Percentiles rank a stretch among this genome's conserved stretches.
Evolutionary conservation across 2,797 vertebrate species (phyloP).

Genomic region (Passerculus sandwichensis): DNA sequence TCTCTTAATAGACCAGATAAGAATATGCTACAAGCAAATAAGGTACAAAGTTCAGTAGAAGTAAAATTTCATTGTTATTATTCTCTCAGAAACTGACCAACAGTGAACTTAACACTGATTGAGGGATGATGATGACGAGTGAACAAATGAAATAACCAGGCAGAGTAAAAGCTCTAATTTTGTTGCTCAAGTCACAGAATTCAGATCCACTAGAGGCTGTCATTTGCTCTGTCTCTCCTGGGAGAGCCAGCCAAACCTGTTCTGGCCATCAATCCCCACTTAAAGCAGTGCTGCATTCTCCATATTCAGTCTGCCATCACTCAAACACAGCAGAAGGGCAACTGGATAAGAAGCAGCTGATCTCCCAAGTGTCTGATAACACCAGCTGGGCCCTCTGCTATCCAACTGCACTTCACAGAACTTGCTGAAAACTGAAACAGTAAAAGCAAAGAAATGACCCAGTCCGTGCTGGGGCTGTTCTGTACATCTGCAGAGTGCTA

Average conservation of each 20-base stretch:
- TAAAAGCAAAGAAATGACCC: background rate
- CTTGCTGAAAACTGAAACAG: background rate
- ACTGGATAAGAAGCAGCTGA: background rate
- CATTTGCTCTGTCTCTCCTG: background rate
- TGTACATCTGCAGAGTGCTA: background rate
- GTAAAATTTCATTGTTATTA: background rate
- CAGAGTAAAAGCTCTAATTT: background rate
- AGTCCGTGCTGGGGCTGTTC: background rate
- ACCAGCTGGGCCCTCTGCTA: background rate
- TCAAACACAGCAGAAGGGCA: background rate
- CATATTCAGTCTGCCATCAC: background rate
- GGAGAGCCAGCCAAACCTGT: background rate
- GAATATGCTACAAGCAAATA: background rate
- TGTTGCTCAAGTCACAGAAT: background rate
- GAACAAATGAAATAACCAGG: background rate
- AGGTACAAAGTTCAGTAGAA: background rate
- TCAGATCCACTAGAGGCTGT: background rate
- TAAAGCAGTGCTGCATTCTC: background rate
- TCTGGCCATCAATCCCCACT: background rate
- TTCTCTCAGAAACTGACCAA: background rate
- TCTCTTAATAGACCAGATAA: background rate
- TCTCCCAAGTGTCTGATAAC: background rate
- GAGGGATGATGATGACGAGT: background rate
- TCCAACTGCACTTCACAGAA: background rate
- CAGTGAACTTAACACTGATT: background rate